Percentiles rank a stretch among this genome's conserved stretches.
These are phyloP conservation scores for Orbicella faveolata DNA, from an alignment of 64 coral and sea anemone species.

Conservation along the genomic window DNA sequence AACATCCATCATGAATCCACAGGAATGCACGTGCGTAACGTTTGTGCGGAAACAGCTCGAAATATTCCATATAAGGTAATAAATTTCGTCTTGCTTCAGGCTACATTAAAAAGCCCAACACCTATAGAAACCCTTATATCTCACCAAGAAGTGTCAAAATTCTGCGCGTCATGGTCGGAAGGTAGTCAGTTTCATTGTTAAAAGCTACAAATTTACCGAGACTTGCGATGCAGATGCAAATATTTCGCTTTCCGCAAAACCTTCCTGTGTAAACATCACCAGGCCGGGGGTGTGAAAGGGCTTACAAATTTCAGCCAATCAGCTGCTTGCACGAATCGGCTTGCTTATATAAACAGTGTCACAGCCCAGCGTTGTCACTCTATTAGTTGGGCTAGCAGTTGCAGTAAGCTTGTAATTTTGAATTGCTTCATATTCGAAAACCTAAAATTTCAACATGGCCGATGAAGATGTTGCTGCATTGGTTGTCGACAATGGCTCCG, in stretches of 20 bases:
- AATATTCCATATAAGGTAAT: slow-evolving; percentile 1
- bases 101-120: not conserved
- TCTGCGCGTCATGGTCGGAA: not conserved
- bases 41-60: not conserved
- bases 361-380: not conserved
- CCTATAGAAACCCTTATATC: not conserved
- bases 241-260: not conserved
- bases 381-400: not conserved
- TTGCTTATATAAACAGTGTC: not conserved
- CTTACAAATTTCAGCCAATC: slow-evolving; percentile 12
- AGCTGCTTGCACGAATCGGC: not conserved
- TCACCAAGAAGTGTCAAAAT: not conserved
- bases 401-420: not conserved
- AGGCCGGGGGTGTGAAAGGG: not conserved
- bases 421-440: not conserved
- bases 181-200: not conserved
- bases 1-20: no score
- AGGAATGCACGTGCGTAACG: no score
- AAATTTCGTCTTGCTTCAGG: not conserved
- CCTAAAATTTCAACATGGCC: slow-evolving; percentile 1
- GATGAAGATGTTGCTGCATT: slow-evolving; percentile 76
- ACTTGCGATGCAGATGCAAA: slow-evolving; percentile 8
- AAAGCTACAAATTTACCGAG: not conserved
- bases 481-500: slow-evolving; percentile 66
- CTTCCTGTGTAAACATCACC: not conserved